Evolutionary conservation across 2,888 invertebrate species (phyloP).

Genomic region (Caradrina kadenii): DNA sequence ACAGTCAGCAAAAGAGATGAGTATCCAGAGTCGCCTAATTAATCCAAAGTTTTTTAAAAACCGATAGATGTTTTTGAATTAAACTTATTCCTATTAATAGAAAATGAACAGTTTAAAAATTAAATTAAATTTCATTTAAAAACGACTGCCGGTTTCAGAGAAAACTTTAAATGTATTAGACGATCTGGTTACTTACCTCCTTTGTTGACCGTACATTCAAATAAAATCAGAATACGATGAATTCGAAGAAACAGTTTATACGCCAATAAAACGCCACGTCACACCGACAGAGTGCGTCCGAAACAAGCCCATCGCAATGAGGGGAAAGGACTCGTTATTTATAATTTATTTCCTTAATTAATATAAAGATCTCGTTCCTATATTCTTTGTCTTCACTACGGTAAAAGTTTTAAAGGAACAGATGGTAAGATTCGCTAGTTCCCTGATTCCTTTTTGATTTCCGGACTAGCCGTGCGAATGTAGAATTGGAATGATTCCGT

Average conservation of each 20-base stretch:
- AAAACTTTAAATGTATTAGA: too few relatives aligned
- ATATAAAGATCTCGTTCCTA: slow-evolving; percentile 70
- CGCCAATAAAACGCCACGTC: slow-evolving; percentile 42
- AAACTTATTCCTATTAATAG: too few relatives aligned
- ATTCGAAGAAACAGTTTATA: slow-evolving; percentile 19
- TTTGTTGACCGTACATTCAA: not conserved
- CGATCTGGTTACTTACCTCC: too few relatives aligned
- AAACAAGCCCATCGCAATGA: slow-evolving; percentile 62
- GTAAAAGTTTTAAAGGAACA: slow-evolving; percentile 53
- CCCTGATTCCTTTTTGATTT: slow-evolving; percentile 62
- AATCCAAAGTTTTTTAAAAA: too few relatives aligned
- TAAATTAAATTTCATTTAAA: too few relatives aligned
- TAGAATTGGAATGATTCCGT: slow-evolving; percentile 52
- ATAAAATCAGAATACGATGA: slow-evolving; percentile 13
- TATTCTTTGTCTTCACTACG: slow-evolving; percentile 33
- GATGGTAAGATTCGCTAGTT: slow-evolving; percentile 52
- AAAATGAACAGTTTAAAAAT: too few relatives aligned
- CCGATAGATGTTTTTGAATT: too few relatives aligned
- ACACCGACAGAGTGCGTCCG: slow-evolving; percentile 56
- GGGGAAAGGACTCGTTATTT: slow-evolving; percentile 74
- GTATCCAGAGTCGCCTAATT: too few relatives aligned
- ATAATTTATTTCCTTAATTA: slow-evolving; percentile 87
- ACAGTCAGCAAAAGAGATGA: too few relatives aligned
- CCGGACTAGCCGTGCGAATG: slow-evolving; percentile 43
- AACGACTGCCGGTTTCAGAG: too few relatives aligned